Evolutionary conservation across 1,140 invertebrate species (phyloP).

Genomic region (Drosophila albomicans): DNA sequence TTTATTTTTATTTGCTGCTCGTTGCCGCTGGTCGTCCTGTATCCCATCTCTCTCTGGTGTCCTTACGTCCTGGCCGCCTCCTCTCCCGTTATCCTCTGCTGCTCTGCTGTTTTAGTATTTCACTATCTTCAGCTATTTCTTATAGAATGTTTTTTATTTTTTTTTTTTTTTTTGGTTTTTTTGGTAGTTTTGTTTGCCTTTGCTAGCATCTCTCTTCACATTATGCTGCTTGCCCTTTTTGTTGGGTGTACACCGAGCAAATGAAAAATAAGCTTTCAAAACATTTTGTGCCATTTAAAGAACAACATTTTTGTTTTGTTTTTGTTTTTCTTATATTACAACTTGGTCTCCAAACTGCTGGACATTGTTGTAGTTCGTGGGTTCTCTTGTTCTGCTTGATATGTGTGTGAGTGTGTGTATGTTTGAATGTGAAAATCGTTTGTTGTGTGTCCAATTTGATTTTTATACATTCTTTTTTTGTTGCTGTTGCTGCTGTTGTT

Average conservation of each 20-base stretch:
- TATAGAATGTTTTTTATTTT: conserved; percentile 59
- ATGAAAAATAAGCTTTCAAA: conserved; percentile 82
- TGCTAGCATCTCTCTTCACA: conserved; percentile 28
- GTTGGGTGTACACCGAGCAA: conserved; percentile 61
- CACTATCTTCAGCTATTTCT: conserved; percentile 80
- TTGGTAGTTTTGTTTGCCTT: conserved; percentile 48
- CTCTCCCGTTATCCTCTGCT: conserved; percentile 2
- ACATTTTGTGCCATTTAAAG: conserved; percentile 82
- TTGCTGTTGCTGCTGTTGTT: no score
- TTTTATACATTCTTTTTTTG: conserved; percentile 62
- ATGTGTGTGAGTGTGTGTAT: conserved; percentile 25
- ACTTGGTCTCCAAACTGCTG: conserved; percentile 68
- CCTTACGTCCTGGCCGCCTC: neutral
- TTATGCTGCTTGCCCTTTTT: conserved; percentile 57
- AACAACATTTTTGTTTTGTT: conserved; percentile 75
- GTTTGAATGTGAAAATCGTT: conserved; percentile 47
- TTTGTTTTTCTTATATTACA: conserved; percentile 80
- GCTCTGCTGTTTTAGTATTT: conserved; percentile 52
- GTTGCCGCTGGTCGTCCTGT: conserved; percentile 48
- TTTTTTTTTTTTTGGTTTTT: conserved; percentile 43
- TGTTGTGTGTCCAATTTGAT: conserved; percentile 76
- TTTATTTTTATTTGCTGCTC: conserved; percentile 79
- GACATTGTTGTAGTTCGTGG: conserved; percentile 61
- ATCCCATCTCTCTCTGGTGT: conserved; percentile 8
- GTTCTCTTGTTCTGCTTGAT: neutral